Percentiles rank a stretch among this genome's conserved stretches.
Evolutionary conservation across 2,888 invertebrate species (phyloP).

Genomic region (Fabriciana adippe): DNA sequence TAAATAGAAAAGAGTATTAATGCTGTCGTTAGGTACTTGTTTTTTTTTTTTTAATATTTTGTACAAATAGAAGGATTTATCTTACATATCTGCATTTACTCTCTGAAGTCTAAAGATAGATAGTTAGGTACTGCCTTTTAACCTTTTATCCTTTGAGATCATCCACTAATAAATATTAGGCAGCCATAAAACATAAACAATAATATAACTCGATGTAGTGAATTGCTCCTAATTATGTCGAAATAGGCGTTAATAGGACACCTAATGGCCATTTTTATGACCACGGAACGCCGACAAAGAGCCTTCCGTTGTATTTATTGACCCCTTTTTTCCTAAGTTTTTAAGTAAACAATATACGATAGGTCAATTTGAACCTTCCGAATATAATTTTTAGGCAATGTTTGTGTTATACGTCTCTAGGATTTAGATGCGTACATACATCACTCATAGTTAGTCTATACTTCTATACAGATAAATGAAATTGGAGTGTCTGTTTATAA

Average conservation of each 20-base stretch:
- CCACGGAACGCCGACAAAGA: slow-evolving; percentile 69
- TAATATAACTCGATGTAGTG: slow-evolving; percentile 64
- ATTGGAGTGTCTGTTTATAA: no score
- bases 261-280: slow-evolving; percentile 76
- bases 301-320: slow-evolving; percentile 74
- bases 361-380: slow-evolving; percentile 58
- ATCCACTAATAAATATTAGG: slow-evolving; percentile 21
- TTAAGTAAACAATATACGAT: slow-evolving; percentile 68
- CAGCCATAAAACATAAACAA: slow-evolving; percentile 60
- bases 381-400: slow-evolving; percentile 9
- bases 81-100: no score
- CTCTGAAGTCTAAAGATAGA: no score
- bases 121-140: neutral
- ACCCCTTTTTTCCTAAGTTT: slow-evolving; percentile 73
- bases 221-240: slow-evolving; percentile 80
- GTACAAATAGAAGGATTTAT: no score
- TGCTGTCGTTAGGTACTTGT: no score
- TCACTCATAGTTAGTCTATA: no score
- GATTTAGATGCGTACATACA: neutral
- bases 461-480: no score
- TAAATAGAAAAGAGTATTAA: no score
- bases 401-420: slow-evolving; percentile 9
- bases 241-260: slow-evolving; percentile 81
- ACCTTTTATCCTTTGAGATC: slow-evolving; percentile 20
- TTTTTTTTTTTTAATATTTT: no score